These are phyloP conservation scores for Colossoma macropomum DNA, from an alignment of 2,113 vertebrate genomes.

Conservation along the genomic window DNA sequence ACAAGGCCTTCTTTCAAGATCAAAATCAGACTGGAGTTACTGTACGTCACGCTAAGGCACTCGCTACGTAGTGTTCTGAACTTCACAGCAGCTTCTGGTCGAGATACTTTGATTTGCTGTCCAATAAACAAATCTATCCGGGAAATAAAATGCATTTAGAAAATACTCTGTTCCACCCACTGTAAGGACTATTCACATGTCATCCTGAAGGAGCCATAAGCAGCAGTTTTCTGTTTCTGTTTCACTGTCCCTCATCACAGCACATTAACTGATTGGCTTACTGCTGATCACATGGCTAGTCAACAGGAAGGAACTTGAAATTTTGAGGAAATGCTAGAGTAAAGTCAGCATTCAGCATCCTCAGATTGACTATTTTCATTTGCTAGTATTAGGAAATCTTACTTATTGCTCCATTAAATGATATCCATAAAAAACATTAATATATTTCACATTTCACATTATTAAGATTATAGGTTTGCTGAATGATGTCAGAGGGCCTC, in stretches of 20 bases:
- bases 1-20: neutral
- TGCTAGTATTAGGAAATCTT: neutral
- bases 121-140: neutral
- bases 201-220: neutral
- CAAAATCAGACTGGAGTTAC: neutral
- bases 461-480: too few species aligned
- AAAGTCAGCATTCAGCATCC: neutral
- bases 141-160: neutral
- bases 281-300: neutral
- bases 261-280: neutral
- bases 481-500: too few species aligned
- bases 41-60: conserved; percentile 52
- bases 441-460: too few species aligned
- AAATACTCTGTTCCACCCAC: neutral
- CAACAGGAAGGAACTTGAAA: neutral
- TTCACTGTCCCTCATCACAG: neutral
- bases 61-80: conserved; percentile 33
- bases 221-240: too few species aligned
- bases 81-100: conserved; percentile 34
- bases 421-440: too few species aligned
- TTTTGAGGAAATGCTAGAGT: neutral
- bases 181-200: neutral
- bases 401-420: neutral
- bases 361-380: neutral
- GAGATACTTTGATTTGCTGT: conserved; percentile 6